These are phyloP conservation scores for Hartigia nigra DNA, from an alignment of 2,888 invertebrate species.

Conservation along the genomic window DNA sequence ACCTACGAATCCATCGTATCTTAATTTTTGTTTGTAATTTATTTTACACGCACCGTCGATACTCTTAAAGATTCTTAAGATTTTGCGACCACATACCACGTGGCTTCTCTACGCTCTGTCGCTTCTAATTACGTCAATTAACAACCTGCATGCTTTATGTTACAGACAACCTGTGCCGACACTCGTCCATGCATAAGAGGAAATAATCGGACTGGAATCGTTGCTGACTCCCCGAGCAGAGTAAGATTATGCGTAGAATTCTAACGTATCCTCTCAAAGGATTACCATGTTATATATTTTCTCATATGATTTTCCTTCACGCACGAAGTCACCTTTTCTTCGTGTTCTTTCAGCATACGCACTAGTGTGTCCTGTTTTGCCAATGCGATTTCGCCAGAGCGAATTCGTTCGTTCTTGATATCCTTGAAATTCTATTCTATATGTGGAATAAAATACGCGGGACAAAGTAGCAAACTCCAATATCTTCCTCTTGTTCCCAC, in stretches of 20 bases:
- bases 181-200: background rate
- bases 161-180: background rate
- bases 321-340: background rate
- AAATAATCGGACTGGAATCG: background rate
- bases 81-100: background rate
- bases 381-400: background rate
- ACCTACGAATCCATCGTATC: background rate
- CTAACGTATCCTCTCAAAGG: background rate
- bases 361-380: background rate
- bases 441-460: background rate
- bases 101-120: background rate
- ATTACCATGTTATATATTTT: background rate
- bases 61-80: background rate
- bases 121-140: background rate
- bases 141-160: background rate
- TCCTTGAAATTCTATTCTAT: background rate
- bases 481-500: background rate
- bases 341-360: background rate
- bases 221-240: background rate
- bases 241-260: background rate
- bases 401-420: background rate
- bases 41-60: background rate
- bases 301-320: background rate
- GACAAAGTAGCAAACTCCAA: background rate
- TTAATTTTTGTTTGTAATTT: background rate